phyloP scores from a whole-genome alignment of 2,888 invertebrate species.

The Merodon equestris region DNA sequence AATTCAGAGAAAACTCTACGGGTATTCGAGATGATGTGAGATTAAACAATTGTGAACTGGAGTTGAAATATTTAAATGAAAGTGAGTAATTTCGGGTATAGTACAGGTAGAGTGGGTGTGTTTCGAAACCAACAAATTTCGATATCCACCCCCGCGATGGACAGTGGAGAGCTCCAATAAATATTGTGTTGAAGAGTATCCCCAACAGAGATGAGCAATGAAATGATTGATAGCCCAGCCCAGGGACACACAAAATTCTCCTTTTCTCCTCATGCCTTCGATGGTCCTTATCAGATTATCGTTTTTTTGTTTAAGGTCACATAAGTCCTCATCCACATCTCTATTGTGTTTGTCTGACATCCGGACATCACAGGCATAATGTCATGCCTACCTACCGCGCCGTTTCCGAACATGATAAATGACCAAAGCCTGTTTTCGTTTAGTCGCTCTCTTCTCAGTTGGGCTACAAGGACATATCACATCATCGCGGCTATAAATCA shows the following conservation, averaged over 20 bases:
- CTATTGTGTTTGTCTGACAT: slow-evolving; percentile 50
- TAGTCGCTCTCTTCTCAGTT: slow-evolving; percentile 29
- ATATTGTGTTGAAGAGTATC: slow-evolving; percentile 13
- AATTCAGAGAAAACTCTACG: slow-evolving; percentile 18
- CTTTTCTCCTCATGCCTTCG: not conserved
- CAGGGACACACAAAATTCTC: slow-evolving; percentile 26
- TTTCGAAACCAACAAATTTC: not conserved
- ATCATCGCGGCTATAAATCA: slow-evolving; percentile 57
- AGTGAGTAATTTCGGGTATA: too few species aligned
- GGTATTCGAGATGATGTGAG: not conserved
- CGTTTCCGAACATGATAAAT: slow-evolving; percentile 54
- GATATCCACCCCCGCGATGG: slow-evolving; percentile 5
- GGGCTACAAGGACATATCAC: slow-evolving; percentile 60
- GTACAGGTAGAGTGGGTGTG: too few species aligned
- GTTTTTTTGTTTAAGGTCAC: slow-evolving; percentile 49
- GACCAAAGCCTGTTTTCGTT: slow-evolving; percentile 28
- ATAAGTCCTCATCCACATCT: slow-evolving; percentile 49
- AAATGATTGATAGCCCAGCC: slow-evolving; percentile 62
- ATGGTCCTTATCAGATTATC: not conserved
- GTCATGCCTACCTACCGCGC: slow-evolving; percentile 57
- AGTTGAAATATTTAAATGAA: too few species aligned
- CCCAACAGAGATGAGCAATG: slow-evolving; percentile 34
- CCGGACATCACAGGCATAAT: slow-evolving; percentile 53
- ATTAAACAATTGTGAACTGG: not conserved
- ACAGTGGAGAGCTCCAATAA: slow-evolving; percentile 32